These are phyloP conservation scores for Cydia splendana DNA, from an alignment of 1,140 invertebrate genomes.

Conservation along the genomic window DNA sequence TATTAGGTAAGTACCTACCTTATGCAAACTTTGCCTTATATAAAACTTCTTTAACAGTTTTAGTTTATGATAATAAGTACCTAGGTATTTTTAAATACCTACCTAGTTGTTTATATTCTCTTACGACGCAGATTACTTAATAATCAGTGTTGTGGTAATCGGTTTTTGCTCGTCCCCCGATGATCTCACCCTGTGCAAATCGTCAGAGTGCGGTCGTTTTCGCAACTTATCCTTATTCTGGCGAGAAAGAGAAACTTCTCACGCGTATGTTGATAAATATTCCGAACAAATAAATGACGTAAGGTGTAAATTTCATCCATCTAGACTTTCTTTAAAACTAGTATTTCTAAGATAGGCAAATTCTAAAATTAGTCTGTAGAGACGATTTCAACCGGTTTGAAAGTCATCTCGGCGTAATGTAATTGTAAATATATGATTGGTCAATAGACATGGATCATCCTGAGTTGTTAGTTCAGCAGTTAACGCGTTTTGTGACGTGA, in stretches of 20 bases:
- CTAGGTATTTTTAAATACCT: too few relatives aligned
- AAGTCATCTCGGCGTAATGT: not conserved
- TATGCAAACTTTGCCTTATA: too few relatives aligned
- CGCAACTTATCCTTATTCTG: not conserved
- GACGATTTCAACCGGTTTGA: not conserved
- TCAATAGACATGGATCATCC: not conserved
- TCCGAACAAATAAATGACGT: constrained; percentile 2
- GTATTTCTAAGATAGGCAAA: not conserved
- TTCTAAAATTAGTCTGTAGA: not conserved
- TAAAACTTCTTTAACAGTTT: too few relatives aligned
- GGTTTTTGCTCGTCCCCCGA: constrained; percentile 12
- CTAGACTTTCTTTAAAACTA: not conserved
- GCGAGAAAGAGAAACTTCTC: constrained; percentile 23
- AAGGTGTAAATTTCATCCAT: not conserved
- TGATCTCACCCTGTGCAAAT: constrained; percentile 15
- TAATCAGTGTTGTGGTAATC: constrained; percentile 24
- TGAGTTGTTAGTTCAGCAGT: not conserved
- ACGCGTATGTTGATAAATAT: constrained; percentile 22
- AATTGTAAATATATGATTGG: not conserved
- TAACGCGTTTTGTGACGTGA: constrained; percentile 17
- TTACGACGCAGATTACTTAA: constrained; percentile 10
- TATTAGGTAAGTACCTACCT: not conserved
- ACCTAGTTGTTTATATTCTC: constrained; percentile 22
- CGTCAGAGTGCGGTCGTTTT: not conserved
- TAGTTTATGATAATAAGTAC: too few relatives aligned